Base-by-base conservation (phyloP, 1,140 invertebrate species). In the Hyles euphorbiae region DNA sequence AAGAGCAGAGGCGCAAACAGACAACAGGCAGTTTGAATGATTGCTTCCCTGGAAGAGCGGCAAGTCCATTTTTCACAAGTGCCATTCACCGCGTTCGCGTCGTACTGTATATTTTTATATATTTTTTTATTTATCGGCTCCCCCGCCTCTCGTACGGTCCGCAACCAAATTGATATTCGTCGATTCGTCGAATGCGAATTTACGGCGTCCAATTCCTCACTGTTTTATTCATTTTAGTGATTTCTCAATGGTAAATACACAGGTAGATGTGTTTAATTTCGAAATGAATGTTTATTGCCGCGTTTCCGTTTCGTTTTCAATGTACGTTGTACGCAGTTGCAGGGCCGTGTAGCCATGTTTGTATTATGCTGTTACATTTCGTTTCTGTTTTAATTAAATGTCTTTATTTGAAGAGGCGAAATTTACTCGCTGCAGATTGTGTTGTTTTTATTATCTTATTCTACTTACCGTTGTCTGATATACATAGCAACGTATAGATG, bases 21-120 rank as follows among this genome's bases (percentile, higher is more conserved):
- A 88, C 86, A 88, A 88, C 85, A 81, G 78, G 63, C 81, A 73
- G 85, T 86, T 87, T 88, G 83, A 88, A 87, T 87, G 83, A 88
- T 88, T 83, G 86, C 83, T 87, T 88, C 83, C 76, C 86, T 79
- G 86, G 79, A 88, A 88, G 86, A 87, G 86, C 79, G 83, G 81
- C 82, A 77, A 87, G 85, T 88, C 85, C 85, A 88, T 88, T 88
- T 88, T 88, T 88, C 85, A 88, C 83, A 84, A 88, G 86, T 88
- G 86, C 83, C 86, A 88, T 88, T 88, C 82, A 81, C 75, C 73
- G 83, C 83, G 83, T 86, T 86, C 82, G 85, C 83, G 82, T 81
- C 77, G 74, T 74, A 79, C 78, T 76, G 74, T 87, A 74, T 88
- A 81, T 88, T 78, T 22, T 82, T 87, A 82, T 87, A 80, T 86